Percentiles rank a stretch among this genome's conserved stretches.
These are phyloP conservation scores for Sisyra terminalis DNA, from an alignment of 2,888 invertebrate species.

Conservation along the genomic window DNA sequence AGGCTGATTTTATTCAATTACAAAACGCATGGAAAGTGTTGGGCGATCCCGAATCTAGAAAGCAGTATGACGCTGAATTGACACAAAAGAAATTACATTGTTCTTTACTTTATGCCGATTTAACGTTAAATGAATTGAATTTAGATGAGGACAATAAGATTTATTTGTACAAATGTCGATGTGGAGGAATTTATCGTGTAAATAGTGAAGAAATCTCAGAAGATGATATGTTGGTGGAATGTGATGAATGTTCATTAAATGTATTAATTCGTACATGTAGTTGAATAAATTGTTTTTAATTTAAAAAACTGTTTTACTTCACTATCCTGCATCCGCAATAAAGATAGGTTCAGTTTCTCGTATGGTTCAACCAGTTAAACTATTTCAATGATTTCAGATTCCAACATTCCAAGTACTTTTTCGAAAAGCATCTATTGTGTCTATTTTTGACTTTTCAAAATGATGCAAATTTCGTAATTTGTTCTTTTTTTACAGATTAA, in stretches of 20 bases:
- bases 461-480: too few species aligned
- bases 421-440: too few species aligned
- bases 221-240: slow-evolving; percentile 48
- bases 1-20: slow-evolving; percentile 32
- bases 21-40: slow-evolving; percentile 58
- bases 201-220: slow-evolving; percentile 25
- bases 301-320: neutral
- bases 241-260: slow-evolving; percentile 59
- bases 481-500: too few species aligned
- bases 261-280: slow-evolving; percentile 32
- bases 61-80: slow-evolving; percentile 45
- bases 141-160: slow-evolving; percentile 22
- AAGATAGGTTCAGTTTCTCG: too few species aligned
- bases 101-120: slow-evolving; percentile 41
- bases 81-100: slow-evolving; percentile 38
- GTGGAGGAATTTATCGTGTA: slow-evolving; percentile 44
- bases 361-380: too few species aligned
- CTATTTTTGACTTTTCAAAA: too few species aligned
- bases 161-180: slow-evolving; percentile 45
- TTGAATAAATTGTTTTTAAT: neutral
- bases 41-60: slow-evolving; percentile 38
- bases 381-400: too few species aligned
- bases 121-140: slow-evolving; percentile 32
- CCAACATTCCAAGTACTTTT: too few species aligned
- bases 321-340: too few species aligned